Evolutionary conservation across 1,140 invertebrate genomes (phyloP).

Genomic region (Drosophila takahashii): DNA sequence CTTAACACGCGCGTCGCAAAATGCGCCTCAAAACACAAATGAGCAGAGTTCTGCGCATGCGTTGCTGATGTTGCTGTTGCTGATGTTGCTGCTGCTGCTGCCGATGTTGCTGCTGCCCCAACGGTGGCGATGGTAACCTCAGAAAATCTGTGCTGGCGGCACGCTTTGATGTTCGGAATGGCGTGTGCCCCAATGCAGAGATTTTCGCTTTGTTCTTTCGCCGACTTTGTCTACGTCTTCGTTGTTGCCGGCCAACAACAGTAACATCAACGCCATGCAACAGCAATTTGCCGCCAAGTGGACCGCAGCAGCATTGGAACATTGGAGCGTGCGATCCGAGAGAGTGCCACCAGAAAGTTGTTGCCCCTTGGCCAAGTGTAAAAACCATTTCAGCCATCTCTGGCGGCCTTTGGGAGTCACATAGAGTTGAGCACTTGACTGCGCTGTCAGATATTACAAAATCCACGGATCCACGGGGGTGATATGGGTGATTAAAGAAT

Average conservation of each 20-base stretch:
- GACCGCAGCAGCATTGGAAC: conserved; percentile 43
- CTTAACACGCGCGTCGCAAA: conserved; percentile 81
- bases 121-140: conserved; percentile 81
- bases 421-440: background rate
- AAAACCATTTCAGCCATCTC: conserved; percentile 20
- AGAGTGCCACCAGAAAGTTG: conserved; percentile 48
- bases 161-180: conserved; percentile 84
- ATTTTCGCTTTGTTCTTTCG: conserved; percentile 83
- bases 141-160: conserved; percentile 83
- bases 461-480: no score
- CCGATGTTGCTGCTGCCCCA: conserved; percentile 57
- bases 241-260: conserved; percentile 24
- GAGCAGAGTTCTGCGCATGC: conserved; percentile 69
- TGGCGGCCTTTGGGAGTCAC: background rate
- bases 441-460: background rate
- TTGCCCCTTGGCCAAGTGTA: conserved; percentile 28
- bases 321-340: conserved; percentile 43
- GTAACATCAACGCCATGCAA: conserved; percentile 63
- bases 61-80: conserved; percentile 7
- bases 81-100: conserved; percentile 6
- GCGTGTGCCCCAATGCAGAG: conserved; percentile 84
- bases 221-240: conserved; percentile 61
- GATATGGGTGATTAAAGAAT: no score
- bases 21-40: conserved; percentile 82
- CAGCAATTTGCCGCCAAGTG: conserved; percentile 79